Base-by-base conservation (phyloP, 2,113 vertebrate species). In the Oxyura jamaicensis region DNA sequence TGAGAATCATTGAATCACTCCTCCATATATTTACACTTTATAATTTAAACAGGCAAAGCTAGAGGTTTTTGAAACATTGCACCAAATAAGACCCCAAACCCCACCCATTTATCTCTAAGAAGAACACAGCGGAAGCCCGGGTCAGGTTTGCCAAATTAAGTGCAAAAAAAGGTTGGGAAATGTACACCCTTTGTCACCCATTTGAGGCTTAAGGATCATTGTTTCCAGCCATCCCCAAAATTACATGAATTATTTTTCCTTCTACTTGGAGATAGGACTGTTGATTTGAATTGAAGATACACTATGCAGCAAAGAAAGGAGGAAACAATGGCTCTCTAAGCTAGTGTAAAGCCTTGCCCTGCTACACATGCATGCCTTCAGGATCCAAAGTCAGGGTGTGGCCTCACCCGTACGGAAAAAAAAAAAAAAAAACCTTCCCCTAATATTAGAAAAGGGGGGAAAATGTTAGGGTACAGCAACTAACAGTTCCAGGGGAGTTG, bases 341-440 rank as follows among this genome's bases (percentile, higher is more conserved):
- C 59, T 41, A 44, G 42, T 28, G 35, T 29, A 67, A 88, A 68
- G 55, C 91, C 67, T 83, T 79, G 62, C 68, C 71, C 71, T 5
- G 35, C 44, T 48, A 65, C 2, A 15, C 39, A 21, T 50, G 72
- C 83, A 72, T 39, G 63, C 76, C 75, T 94, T 62, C 63, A 81
- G 85, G 67, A 89, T 80, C 2, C 3, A 93, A 85, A 91, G 67
- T 46, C 74, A 79, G 79, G 50, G 48, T 75, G 91, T 6, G 6
- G 96, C 94, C 97, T 93, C 92, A 97, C 93, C 94, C 97, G 69
- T 95, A 67, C 56, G 44, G 62, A 94, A 66, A 66, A 72, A 76
- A 93, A 88, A 39, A 39, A 8, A 66, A 94, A 66, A 66, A 71
- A 76, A 93, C 86, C 79, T 93, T 85, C 80, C 58, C 15, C 50